Evolutionary conservation across 2,888 invertebrate genomes (phyloP), one percentile per base, ranked within the genome.

Genomic region (Diogma glabrata): DNA sequence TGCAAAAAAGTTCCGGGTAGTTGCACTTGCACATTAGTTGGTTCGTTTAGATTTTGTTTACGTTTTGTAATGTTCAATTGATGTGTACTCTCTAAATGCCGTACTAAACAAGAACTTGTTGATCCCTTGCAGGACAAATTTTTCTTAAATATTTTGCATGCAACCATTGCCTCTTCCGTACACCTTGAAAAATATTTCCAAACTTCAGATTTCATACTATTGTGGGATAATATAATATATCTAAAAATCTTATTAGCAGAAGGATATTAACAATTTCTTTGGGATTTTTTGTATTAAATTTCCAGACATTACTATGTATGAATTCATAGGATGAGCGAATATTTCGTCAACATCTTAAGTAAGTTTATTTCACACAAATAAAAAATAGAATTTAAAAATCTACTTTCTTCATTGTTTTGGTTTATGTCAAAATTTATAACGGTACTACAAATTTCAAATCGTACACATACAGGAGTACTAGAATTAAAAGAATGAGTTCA

Each of bases 11-110:
- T 38, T 38, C 38, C 16, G 38, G 38, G 17, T 10, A 36, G 19
- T 36, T 36, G 36, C 36, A 36, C 38, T 33, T 33, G 33, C 33
- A 33, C 33, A 33, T 33, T 33, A 33, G 33, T 10, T 33, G 33
- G 33, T 12, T 33, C 33, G 16, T 14, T 36, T 17, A 36, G 19
- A 36, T 36, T 19, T 36, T 36, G 36, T 36, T 36, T 36, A 36
- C 14, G 36, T 36, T 36, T 36, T 38, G 38, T 38, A 10, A 16
- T 38, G 17, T 38, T 19, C 19, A 16, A 38, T 17, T 38, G 17
- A 16, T 19, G 38, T 38, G 38, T 38, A 10, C 38, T 38, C 38
- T 38, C 38, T 38, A 16, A 38, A 38, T 38, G 17, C 38, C 38
- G 38, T 38, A 16, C 19, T 38, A 33, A 33, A 33, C 33, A 14